phyloP scores from a whole-genome alignment of 1,140 invertebrate genomes.

The Eriocheir sinensis region DNA sequence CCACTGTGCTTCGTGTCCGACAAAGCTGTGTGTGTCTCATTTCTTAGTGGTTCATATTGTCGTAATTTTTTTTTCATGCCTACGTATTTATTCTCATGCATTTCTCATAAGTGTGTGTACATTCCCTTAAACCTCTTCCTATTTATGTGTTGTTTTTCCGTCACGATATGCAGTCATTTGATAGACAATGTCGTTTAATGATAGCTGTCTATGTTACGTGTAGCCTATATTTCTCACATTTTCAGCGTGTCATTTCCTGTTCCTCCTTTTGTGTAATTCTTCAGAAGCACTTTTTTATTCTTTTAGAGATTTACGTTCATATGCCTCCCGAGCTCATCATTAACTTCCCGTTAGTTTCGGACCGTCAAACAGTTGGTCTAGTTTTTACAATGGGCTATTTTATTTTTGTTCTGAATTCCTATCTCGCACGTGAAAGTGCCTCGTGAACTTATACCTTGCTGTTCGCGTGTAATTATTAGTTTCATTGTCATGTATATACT shows the following conservation, averaged over 20 bases:
- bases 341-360: neutral
- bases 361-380: neutral
- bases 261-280: neutral
- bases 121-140: no score
- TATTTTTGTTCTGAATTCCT: neutral
- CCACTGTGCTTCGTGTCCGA: no score
- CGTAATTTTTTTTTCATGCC: no score
- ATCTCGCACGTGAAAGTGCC: neutral
- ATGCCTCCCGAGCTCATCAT: neutral
- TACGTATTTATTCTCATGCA: no score
- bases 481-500: no score
- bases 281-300: neutral
- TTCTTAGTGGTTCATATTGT: no score
- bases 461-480: neutral
- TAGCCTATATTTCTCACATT: neutral
- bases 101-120: no score
- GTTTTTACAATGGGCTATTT: neutral
- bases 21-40: no score
- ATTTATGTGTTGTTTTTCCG: no score
- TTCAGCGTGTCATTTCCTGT: neutral
- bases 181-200: no score
- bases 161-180: no score
- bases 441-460: neutral
- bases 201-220: no score
- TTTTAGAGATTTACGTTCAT: neutral